phyloP scores from a whole-genome alignment of 2,888 invertebrate genomes.

The Homarus gammarus region DNA sequence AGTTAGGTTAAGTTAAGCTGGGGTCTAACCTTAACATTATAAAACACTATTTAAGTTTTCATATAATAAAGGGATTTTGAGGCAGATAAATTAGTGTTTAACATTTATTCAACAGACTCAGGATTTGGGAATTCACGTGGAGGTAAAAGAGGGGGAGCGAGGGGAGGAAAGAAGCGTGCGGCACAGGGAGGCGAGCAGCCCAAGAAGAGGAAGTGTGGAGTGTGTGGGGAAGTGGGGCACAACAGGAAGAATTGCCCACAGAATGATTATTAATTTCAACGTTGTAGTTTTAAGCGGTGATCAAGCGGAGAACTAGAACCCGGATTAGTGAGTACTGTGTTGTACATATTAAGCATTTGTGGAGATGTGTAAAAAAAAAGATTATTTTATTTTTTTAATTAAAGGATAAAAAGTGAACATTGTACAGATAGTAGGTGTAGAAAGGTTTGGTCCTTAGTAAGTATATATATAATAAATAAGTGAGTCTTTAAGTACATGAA shows the following conservation, averaged over 20 bases:
- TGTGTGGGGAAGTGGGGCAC: conserved; percentile 75
- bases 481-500: too few species aligned
- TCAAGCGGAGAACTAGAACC: too few species aligned
- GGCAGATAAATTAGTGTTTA: not conserved
- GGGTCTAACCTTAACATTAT: not conserved
- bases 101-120: not conserved
- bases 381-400: too few species aligned
- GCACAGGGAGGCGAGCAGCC: conserved; percentile 24
- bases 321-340: too few species aligned
- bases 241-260: conserved; percentile 70
- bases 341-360: too few species aligned
- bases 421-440: too few species aligned
- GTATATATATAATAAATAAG: too few species aligned
- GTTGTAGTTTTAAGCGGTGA: too few species aligned
- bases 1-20: not conserved
- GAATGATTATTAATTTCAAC: conserved; percentile 3
- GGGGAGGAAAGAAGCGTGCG: conserved; percentile 18
- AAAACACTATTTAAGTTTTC: not conserved
- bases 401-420: too few species aligned
- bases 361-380: too few species aligned
- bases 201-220: conserved; percentile 70
- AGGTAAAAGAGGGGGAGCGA: conserved; percentile 14
- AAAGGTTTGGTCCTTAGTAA: too few species aligned
- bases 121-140: conserved; percentile 23
- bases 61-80: not conserved